Evolutionary conservation across 2,888 invertebrate genomes (phyloP), one percentile per base, ranked within the genome.

Genomic region (Cheiracanthium punctorium): DNA sequence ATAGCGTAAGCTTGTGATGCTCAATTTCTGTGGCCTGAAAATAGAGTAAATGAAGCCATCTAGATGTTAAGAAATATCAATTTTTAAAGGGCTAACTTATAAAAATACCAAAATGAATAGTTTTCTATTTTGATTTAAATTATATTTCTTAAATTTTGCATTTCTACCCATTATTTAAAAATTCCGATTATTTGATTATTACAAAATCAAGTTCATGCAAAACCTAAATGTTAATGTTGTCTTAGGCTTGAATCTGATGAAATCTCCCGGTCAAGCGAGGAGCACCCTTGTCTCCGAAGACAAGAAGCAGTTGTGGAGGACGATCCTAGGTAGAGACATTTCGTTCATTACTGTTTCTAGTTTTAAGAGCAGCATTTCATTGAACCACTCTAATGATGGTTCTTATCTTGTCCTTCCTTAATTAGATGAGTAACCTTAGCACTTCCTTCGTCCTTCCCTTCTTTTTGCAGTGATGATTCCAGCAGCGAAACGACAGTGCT

Each of bases 231-330:
- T 37, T 37, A 37, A 4, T 28, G 64, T 64, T 1, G 8, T 74
- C 79, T 20, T 41, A 85, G 84, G 20, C 32, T 70, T 33, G 88
- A 73, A 30, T 48, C 80, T 4, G 80, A 82, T 8, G 86, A 86
- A 4, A 28, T 64, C 0, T 41, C 32, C 8, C 58, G 74, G 29
- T 33, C 72, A 10, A 17, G 64, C 2, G 81, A 82, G 17, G 28
- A 33, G 5, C 86, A 88, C 33, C 79, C 86, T 2, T 52, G 64
- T 20, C 71, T 88, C 10, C 72, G 81, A 33, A 72, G 88, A 12
- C 88, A 88, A 69, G 88, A 88, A 58, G 88, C 88, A 4, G 28
- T 88, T 29, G 58, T 77, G 4, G 88, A 88, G 41, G 88, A 88
- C 33, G 86, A 86, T 29, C 70, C 69, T 58, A 88, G 88, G 88